phyloP scores from a whole-genome alignment of 2,797 vertebrate species.

The Coregonus suidteri region DNA sequence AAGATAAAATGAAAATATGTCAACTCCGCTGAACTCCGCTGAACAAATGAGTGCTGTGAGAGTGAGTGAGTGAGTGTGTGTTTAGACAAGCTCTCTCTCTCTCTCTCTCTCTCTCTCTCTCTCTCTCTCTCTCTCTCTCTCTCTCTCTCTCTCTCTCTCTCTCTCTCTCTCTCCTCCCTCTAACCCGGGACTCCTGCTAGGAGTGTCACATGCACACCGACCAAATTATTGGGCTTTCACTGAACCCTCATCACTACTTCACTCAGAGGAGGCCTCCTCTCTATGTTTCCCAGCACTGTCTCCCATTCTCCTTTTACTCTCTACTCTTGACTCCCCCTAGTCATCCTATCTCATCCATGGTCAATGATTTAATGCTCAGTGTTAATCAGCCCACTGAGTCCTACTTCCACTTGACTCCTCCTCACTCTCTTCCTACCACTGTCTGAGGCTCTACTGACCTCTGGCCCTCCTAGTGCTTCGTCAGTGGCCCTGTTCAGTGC shows the following conservation, averaged over 20 bases:
- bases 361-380: neutral
- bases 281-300: neutral
- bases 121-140: neutral
- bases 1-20: conserved; percentile 65
- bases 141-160: neutral
- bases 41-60: conserved; percentile 36
- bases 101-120: neutral
- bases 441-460: neutral
- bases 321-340: too few species aligned
- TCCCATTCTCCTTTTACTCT: neutral
- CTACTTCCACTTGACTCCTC: neutral
- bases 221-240: neutral
- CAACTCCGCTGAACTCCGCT: conserved; percentile 41
- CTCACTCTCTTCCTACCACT: neutral
- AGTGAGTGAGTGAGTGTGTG: conserved; percentile 7
- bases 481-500: neutral
- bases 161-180: neutral
- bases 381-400: neutral
- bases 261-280: neutral
- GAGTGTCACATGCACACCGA: conserved; percentile 20
- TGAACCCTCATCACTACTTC: neutral
- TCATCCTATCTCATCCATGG: neutral
- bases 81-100: conserved; percentile 4
- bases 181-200: conserved; percentile 17
- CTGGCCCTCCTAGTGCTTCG: neutral